A percentile compares a stretch with the other conserved stretches of the same genome.
phyloP scores from a whole-genome alignment of 2,888 invertebrate species.

The Cerceris rybyensis region DNA sequence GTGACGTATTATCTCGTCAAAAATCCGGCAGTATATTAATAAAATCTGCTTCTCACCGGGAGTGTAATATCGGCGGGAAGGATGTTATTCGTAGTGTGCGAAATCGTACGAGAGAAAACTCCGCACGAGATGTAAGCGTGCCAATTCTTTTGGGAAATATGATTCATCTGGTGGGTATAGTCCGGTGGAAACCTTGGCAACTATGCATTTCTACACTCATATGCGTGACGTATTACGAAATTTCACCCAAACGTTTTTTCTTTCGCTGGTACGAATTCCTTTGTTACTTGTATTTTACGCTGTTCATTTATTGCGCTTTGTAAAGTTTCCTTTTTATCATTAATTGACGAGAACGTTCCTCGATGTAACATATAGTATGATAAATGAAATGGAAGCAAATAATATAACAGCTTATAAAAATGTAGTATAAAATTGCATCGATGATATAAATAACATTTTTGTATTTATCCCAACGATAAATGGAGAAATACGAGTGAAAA shows the following conservation, averaged over 20 bases:
- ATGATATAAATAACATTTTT: background rate
- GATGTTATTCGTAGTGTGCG: slow-evolving; percentile 22
- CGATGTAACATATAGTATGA: slow-evolving; percentile 11
- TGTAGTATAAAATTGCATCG: too few species aligned
- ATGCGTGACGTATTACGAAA: slow-evolving; percentile 26
- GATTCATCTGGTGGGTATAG: slow-evolving; percentile 45
- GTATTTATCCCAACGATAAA: background rate
- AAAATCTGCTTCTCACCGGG: background rate
- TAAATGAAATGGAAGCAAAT: too few species aligned
- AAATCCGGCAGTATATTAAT: too few species aligned
- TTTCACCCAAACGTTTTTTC: slow-evolving; percentile 18
- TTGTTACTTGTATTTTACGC: background rate
- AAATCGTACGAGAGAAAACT: background rate
- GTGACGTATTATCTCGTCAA: too few species aligned
- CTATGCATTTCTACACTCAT: slow-evolving; percentile 5
- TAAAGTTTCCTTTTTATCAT: background rate
- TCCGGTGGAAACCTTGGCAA: slow-evolving; percentile 43
- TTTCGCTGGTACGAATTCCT: background rate
- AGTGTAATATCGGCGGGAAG: slow-evolving; percentile 15
- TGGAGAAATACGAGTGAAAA: background rate
- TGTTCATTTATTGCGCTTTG: too few species aligned
- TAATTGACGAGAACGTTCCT: background rate
- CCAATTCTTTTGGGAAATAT: slow-evolving; percentile 49
- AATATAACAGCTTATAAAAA: too few species aligned
- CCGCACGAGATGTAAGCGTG: slow-evolving; percentile 15